Conservation (phyloP, 2,888 invertebrate genomes). For the Hypsopygia costalis region DNA sequence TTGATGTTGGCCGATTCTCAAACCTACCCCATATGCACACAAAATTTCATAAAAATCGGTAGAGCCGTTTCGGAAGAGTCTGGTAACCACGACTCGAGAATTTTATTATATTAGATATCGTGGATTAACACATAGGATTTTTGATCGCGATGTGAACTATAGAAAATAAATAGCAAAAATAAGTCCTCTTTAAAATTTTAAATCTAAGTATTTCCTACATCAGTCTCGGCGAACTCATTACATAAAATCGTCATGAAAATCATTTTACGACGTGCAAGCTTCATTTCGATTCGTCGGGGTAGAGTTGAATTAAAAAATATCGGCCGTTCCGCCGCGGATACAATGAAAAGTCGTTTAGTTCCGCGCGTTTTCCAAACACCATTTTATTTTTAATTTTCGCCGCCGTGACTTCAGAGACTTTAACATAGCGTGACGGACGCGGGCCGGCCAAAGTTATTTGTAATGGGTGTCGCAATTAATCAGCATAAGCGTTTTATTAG, state of each 20-base stretch:
- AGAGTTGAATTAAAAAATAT: constrained; percentile 39
- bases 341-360: constrained; percentile 46
- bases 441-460: constrained; percentile 28
- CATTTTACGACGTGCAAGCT: constrained; percentile 23
- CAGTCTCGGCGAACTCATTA: too few species aligned
- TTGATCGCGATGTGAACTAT: too few species aligned
- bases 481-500: constrained; percentile 69
- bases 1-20: too few species aligned
- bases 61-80: too few species aligned
- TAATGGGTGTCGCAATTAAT: constrained; percentile 57
- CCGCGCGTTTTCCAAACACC: constrained; percentile 35
- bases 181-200: too few species aligned
- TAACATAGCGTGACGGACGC: constrained; percentile 32
- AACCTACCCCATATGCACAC: too few species aligned
- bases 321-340: constrained; percentile 35
- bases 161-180: too few species aligned
- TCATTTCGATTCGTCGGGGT: constrained; percentile 40
- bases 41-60: too few species aligned
- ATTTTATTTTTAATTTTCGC: constrained; percentile 35
- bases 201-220: too few species aligned
- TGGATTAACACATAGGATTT: too few species aligned
- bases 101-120: too few species aligned
- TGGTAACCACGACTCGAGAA: too few species aligned
- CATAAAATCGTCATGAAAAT: constrained; percentile 5
- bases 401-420: constrained; percentile 27